Conservation (phyloP, 2,113 vertebrate genomes). For the Steatornis caripensis region DNA sequence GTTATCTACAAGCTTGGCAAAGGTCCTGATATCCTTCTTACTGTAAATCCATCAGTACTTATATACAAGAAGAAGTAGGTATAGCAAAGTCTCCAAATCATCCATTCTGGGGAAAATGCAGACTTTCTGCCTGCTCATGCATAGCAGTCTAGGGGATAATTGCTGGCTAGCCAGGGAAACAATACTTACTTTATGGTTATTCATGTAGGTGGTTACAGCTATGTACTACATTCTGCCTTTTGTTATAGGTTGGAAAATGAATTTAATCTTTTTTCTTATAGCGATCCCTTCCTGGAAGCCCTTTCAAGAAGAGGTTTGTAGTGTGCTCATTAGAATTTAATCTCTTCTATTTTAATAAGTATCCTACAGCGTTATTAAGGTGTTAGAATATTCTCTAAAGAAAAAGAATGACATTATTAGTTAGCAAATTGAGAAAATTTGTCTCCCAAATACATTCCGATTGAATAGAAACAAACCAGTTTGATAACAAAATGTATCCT, state of each 20-base stretch:
- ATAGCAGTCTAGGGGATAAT: not conserved
- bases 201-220: not conserved
- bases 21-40: not conserved
- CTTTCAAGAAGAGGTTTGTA: not conserved
- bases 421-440: not conserved
- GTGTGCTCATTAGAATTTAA: not conserved
- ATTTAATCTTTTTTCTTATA: not conserved
- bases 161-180: not conserved
- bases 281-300: not conserved
- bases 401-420: not conserved
- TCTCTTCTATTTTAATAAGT: conserved; percentile 1
- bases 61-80: accelerated
- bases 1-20: not conserved
- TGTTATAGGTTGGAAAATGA: not conserved
- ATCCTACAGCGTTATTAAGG: not conserved
- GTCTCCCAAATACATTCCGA: not conserved
- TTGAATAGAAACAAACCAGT: not conserved
- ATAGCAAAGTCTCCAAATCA: not conserved
- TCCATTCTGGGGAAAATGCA: not conserved
- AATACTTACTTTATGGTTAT: not conserved
- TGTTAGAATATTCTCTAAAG: not conserved
- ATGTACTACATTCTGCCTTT: not conserved
- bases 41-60: not conserved
- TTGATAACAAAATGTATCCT: not conserved
- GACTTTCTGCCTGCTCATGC: not conserved